Evolutionary conservation across 1,140 invertebrate species (phyloP).

Genomic region (Macrobrachium rosenbergii): DNA sequence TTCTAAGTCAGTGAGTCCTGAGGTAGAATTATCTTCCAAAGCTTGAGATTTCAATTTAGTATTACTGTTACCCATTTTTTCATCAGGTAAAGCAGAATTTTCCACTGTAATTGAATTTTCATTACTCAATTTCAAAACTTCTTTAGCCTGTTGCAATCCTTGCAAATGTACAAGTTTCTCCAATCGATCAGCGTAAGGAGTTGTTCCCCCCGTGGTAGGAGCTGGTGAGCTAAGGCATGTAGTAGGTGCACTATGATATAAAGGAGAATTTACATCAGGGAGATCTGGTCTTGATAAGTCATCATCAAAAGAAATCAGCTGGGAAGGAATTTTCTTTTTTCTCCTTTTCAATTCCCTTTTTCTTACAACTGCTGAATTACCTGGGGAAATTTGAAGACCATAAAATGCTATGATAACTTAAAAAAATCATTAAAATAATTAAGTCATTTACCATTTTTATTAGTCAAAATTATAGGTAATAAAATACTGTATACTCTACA

Average conservation of each 20-base stretch:
- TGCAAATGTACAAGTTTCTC: conserved; percentile 39
- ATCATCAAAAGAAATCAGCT: conserved; percentile 79
- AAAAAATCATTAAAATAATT: not conserved
- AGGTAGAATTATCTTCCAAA: too few relatives aligned
- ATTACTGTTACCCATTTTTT: too few relatives aligned
- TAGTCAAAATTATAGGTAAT: too few relatives aligned
- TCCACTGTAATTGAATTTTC: not conserved
- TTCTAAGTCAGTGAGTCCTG: too few relatives aligned
- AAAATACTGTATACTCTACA: too few relatives aligned
- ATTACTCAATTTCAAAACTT: conserved; percentile 18
- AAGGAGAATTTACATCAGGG: conserved; percentile 29
- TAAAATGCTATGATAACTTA: not conserved
- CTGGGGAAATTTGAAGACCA: not conserved
- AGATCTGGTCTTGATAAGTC: conserved; percentile 68
- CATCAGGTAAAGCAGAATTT: too few relatives aligned
- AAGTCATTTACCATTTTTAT: not conserved
- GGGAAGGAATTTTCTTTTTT: conserved; percentile 75
- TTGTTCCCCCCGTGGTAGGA: conserved; percentile 36
- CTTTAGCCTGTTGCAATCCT: conserved; percentile 42
- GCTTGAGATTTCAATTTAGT: too few relatives aligned
- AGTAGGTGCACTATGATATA: conserved; percentile 59
- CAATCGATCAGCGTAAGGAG: conserved; percentile 49
- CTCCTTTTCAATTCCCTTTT: conserved; percentile 70
- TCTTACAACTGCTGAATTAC: not conserved
- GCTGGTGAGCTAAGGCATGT: conserved; percentile 60